Evolutionary conservation across 2,113 vertebrate genomes (phyloP).

Genomic region (Marcusenius ussheri): DNA sequence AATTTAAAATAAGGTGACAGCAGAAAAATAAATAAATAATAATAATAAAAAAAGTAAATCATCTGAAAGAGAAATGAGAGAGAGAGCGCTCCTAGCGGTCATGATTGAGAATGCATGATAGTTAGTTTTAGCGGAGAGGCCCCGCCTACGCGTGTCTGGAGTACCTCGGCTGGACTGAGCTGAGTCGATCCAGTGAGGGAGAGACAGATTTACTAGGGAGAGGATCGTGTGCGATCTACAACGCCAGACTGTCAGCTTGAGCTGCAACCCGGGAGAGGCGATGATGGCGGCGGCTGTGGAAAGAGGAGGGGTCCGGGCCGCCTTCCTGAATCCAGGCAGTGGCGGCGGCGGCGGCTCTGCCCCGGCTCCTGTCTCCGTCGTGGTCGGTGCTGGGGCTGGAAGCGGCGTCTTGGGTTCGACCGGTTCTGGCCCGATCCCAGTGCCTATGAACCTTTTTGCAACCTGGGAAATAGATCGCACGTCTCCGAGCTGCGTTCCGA

Average conservation of each 20-base stretch:
- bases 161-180: background rate
- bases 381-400: slow-evolving; percentile 33
- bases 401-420: slow-evolving; percentile 19
- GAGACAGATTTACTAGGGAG: background rate
- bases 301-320: slow-evolving; percentile 43
- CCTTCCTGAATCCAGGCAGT: slow-evolving; percentile 37
- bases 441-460: slow-evolving; percentile 61
- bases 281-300: slow-evolving; percentile 52
- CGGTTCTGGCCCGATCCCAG: slow-evolving; percentile 40
- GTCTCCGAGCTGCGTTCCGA: slow-evolving; percentile 60
- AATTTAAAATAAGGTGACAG: background rate
- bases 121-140: background rate
- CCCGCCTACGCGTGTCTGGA: slow-evolving; percentile 9
- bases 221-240: slow-evolving; percentile 13
- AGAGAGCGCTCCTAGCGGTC: background rate
- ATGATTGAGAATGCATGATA: background rate
- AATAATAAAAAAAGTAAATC: background rate
- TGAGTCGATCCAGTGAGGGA: background rate
- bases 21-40: background rate
- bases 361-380: slow-evolving; percentile 28
- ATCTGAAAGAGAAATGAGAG: background rate
- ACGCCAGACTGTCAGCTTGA: slow-evolving; percentile 29
- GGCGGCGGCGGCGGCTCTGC: slow-evolving; percentile 35
- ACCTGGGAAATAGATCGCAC: slow-evolving; percentile 62
- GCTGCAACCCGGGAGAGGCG: slow-evolving; percentile 33